Evolutionary conservation across 2,888 invertebrate species (phyloP), one percentile per base, ranked within the genome.

Genomic region (Papilio elwesi): DNA sequence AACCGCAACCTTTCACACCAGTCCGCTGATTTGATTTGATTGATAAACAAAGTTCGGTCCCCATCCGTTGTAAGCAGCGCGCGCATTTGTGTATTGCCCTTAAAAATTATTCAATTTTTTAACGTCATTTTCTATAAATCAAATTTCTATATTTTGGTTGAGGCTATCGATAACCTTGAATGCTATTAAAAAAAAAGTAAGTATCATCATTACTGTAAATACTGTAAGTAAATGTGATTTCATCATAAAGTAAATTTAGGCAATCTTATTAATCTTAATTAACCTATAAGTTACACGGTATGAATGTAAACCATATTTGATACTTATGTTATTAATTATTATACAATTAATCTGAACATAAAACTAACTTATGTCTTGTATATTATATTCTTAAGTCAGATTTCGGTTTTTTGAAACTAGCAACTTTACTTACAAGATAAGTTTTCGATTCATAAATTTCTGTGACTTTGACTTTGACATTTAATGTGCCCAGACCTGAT

Each of bases 21-120:
- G 26, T 63, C 67, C n/a, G 53, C 62, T 73, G 73, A 73, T 73
- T 89, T 73, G 73, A 73, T 73, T 89, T 90, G 90, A 91, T 91
- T 92, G 92, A 90, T 92, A 93, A 93, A 92, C 93, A 93, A 90
- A 90, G 87, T 88, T 88, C 26, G 26, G 26, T n/a, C 26, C 4
- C 26, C 26, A 4, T 26, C 87, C 86, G 84, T 83, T 85, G 83
- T 81, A 78, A 78, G 86, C 88, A 89, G 90, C 92, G 93, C 93
- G 93, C 93, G 93, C 93, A 92, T 79, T 87, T 76, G 26, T 26
- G 81, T 84, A 83, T 83, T 90, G 85, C 89, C 78, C 16, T 26
- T 43, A 71, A 69, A 80, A 81, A 78, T 74, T 48, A 11, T 49
- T 55, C 8, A 9, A 49, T 9, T 26, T 64, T 49, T 64, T 6